These are phyloP conservation scores for Zhuqinia jingwanae DNA, from an alignment of 2,888 invertebrate species.

Conservation along the genomic window DNA sequence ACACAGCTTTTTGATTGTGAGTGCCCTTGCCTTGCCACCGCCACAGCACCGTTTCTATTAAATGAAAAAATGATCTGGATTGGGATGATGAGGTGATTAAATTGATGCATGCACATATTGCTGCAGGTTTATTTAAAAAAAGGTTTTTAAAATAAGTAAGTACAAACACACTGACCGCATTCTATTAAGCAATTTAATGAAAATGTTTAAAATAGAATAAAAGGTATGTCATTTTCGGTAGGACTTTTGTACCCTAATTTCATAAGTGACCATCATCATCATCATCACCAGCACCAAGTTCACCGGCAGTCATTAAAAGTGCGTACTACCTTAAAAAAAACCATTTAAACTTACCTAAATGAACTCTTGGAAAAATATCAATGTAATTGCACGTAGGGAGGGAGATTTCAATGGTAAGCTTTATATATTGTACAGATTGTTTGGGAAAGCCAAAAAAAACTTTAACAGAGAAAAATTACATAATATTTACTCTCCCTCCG, in stretches of 20 bases:
- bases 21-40: too few relatives aligned
- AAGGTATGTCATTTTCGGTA: not conserved
- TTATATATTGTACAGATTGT: too few relatives aligned
- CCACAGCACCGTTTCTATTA: not conserved
- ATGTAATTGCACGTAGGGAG: not conserved
- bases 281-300: not conserved
- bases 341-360: too few relatives aligned
- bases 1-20: too few relatives aligned
- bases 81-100: not conserved
- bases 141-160: too few relatives aligned
- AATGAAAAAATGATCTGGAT: not conserved
- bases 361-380: too few relatives aligned
- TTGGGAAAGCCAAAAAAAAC: not conserved
- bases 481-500: not conserved
- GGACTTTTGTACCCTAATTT: not conserved
- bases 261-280: not conserved
- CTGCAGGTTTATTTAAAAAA: too few relatives aligned
- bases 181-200: not conserved
- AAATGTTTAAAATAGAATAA: constrained; percentile 15
- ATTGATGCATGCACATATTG: constrained; percentile 33
- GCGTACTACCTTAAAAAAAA: not conserved
- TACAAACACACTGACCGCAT: not conserved
- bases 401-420: too few relatives aligned
- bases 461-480: too few relatives aligned
- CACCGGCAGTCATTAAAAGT: constrained; percentile 17